These are phyloP conservation scores for Goniozus legneri DNA, from an alignment of 1,140 invertebrate species.

Conservation along the genomic window DNA sequence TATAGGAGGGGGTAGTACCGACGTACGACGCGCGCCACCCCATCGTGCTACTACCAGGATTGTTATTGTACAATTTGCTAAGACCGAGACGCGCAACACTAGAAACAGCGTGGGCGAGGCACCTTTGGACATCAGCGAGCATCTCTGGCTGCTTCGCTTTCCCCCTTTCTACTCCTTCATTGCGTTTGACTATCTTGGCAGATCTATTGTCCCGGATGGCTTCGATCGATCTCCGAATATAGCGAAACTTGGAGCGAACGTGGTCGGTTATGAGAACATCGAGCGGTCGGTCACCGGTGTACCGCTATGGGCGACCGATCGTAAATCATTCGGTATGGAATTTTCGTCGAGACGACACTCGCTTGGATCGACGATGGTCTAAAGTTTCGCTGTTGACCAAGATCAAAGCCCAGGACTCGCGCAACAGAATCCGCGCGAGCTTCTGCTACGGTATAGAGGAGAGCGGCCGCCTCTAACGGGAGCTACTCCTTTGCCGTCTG, in stretches of 20 bases:
- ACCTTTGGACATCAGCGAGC: conserved; percentile 54
- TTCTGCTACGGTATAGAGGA: no score
- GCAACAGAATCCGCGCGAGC: conserved; percentile 26
- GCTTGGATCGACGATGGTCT: conserved; percentile 28
- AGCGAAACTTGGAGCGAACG: not conserved
- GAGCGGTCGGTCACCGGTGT: not conserved
- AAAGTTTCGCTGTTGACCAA: conserved; percentile 48
- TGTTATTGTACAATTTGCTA: conserved; percentile 58
- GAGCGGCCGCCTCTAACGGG: no score
- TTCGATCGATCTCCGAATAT: conserved; percentile 14
- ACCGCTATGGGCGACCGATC: no score
- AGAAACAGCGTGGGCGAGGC: conserved; percentile 43
- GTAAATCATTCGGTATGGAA: conserved; percentile 5
- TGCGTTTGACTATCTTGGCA: conserved; percentile 20
- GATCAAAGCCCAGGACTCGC: conserved; percentile 44
- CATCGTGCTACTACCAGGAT: conserved; percentile 42
- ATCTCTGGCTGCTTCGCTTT: no score
- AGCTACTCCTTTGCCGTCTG: conserved; percentile 36
- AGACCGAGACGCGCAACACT: conserved; percentile 37
- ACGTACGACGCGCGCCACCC: conserved; percentile 19
- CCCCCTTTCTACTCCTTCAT: no score
- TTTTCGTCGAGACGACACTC: no score
- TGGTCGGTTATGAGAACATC: no score
- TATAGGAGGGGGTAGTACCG: conserved; percentile 9
- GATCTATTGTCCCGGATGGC: conserved; percentile 38